Conservation (phyloP, 2,888 invertebrate species). For the Aleiodes testaceus region DNA sequence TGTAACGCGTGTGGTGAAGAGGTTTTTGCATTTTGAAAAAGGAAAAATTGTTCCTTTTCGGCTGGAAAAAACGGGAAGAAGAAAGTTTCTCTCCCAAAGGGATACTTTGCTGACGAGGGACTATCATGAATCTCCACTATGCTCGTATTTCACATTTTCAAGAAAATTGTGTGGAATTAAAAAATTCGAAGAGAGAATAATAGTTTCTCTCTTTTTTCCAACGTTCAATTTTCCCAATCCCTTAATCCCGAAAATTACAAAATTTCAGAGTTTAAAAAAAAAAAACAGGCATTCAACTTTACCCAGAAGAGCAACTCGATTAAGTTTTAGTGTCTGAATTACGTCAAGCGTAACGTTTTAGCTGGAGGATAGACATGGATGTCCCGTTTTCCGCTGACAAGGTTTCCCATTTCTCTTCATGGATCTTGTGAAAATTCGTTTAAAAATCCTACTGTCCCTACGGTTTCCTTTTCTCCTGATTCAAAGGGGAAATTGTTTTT, state of each 20-base stretch:
- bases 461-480: background rate
- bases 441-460: slow-evolving; percentile 9
- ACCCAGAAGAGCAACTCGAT: background rate
- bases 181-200: no score
- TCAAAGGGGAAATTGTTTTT: background rate
- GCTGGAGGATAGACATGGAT: slow-evolving; percentile 22
- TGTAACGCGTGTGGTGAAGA: slow-evolving; percentile 30
- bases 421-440: slow-evolving; percentile 22
- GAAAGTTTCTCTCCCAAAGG: slow-evolving; percentile 9
- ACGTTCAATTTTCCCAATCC: background rate
- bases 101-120: background rate
- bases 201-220: no score
- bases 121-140: background rate
- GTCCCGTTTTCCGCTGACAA: slow-evolving; percentile 38
- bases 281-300: slow-evolving; percentile 1
- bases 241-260: background rate
- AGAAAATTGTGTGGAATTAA: no score
- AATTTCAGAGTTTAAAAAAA: no score
- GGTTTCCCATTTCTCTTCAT: slow-evolving; percentile 31
- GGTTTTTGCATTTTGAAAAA: slow-evolving; percentile 13
- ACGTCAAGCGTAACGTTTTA: slow-evolving; percentile 14
- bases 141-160: no score
- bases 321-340: slow-evolving; percentile 21
- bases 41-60: background rate
- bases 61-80: slow-evolving; percentile 18